phyloP scores from a whole-genome alignment of 2,888 invertebrate species.

The Drepana falcataria region DNA sequence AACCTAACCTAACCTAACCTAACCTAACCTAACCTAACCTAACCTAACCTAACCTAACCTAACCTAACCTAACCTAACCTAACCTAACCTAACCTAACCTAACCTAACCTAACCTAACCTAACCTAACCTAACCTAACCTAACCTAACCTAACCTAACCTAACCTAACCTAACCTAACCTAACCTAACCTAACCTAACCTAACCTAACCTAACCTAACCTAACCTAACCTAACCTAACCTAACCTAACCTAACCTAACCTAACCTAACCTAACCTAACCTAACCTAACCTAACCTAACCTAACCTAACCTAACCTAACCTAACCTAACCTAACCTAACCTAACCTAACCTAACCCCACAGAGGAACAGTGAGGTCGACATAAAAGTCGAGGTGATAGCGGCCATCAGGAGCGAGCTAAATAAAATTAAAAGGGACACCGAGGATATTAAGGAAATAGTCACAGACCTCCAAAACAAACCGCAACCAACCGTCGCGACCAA shows the following conservation, averaged over 20 bases:
- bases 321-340: no score
- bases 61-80: slow-evolving; percentile 17
- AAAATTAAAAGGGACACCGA: no score
- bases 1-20: no score
- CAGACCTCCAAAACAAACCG: no score
- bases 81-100: slow-evolving; percentile 16
- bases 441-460: no score
- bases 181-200: slow-evolving; percentile 17
- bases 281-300: no score
- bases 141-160: slow-evolving; percentile 13
- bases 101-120: slow-evolving; percentile 14
- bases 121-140: slow-evolving; percentile 12
- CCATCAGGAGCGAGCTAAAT: no score
- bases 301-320: no score
- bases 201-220: slow-evolving; percentile 17
- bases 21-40: slow-evolving; percentile 17
- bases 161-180: slow-evolving; percentile 13
- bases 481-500: no score
- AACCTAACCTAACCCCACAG: slow-evolving; percentile 10
- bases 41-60: slow-evolving; percentile 15
- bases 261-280: background rate
- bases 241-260: slow-evolving; percentile 4
- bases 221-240: slow-evolving; percentile 14
- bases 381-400: no score
- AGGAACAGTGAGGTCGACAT: no score